Base-by-base conservation (phyloP, 2,797 vertebrate genomes). In the Rhadinocentrus ornatus region DNA sequence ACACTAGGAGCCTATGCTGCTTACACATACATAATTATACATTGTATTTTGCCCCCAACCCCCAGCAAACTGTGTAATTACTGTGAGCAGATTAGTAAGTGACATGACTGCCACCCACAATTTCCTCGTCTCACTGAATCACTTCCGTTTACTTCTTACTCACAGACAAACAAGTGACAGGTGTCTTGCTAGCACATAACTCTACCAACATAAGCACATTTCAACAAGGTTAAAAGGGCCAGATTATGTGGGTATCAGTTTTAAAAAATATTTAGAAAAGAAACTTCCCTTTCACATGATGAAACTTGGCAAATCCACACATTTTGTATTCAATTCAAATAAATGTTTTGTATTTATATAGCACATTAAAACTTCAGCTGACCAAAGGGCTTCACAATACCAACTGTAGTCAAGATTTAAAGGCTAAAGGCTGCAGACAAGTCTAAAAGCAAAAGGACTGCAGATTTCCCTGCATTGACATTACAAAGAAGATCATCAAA, bases 91-190 rank as follows among this genome's bases (percentile, higher is more conserved):
- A 80, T 86, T 77, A 85, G 70, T 62, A 88, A 90, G 81, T 72
- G 71, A 75, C 81, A 82, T 58, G 26, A 58, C 39, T 26, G 66
- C 77, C 77, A 62, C 75, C 84, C 70, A 70, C 78, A 4, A 24
- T 64, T 90, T 89, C 86, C 81, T 74, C 66, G 77, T 60, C 48
- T 77, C 46, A 77, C 32, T 73, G 81, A 77, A 70, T 87, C 73
- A 27, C 72, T 90, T 92, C 81, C 84, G 76, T 48, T 67, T 13
- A 8, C 34, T 68, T 20, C 22, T 57, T 4, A 0, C 20, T 18
- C 41, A 16, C 35, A 63, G 6, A 31, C 59, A 61, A 26, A 46
- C 12, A 75, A 41, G 62, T 62, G 59, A 67, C 69, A 75, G 8
- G 67, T 66, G 62, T 59, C 56, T 26, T 39, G 46, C 41, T 58